Base-by-base conservation (phyloP, 1,140 invertebrate species). In the Platyura marginata region DNA sequence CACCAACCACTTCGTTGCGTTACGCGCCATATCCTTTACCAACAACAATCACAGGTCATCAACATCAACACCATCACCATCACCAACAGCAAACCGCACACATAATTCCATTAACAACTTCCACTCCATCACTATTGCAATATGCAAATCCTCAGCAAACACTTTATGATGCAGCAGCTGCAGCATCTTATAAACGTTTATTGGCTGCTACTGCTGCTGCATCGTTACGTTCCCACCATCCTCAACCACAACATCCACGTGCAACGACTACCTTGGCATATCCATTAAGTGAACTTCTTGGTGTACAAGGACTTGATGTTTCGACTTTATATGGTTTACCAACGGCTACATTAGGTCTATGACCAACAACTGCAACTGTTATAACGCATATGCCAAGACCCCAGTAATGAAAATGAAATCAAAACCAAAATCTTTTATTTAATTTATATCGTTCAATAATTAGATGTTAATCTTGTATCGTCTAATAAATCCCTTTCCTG, bases 241-340 rank as follows among this genome's bases (percentile, higher is more conserved):
- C n/a, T 18, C n/a, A 18, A 4, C 36, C 16, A 4, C 18, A n/a
- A 8, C 19, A 21, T 21, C 21, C 38, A 5, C 9, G 38, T 22
- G 51, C 22, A 46, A 56, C 41, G 46, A 57, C 43, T 38, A 70
- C 65, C 22, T 65, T 70, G 40, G 72, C 66, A 29, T 80, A 79
- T 57, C 75, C 71, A 25, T 74, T 79, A 66, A 76, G 68, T 52
- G 77, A 79, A 53, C 56, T 80, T 32, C 57, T 79, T 9, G 72
- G 71, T 2, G 69, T 79, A 18, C 76, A 74, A 48, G 68, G 74
- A 25, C 62, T 80, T 19, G 75, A 78, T 48, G 62, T 78, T 53
- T 50, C 50, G 51, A 61, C 64, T 19, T 61, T 77, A 3, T 79
- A 78, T 55, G 67, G 73, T 25, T 67, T 72, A 45, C 73, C 69